phyloP scores from a whole-genome alignment of 1,140 invertebrate species.

The Pseudomyrmex flavicornis region DNA sequence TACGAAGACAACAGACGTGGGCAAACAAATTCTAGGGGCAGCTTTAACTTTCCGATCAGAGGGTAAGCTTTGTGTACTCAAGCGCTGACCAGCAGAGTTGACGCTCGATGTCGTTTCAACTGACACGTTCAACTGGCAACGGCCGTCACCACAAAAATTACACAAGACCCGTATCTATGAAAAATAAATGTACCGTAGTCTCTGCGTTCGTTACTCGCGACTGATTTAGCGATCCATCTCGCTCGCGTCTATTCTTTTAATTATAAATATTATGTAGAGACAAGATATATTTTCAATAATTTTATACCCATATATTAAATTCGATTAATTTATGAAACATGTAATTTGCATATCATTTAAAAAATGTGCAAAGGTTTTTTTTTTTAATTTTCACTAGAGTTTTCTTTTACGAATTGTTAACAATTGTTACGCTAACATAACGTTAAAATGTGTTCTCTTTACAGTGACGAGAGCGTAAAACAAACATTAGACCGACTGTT shows the following conservation, averaged over 20 bases:
- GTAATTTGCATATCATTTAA: too few relatives aligned
- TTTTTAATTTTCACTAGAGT: too few relatives aligned
- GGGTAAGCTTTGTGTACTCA: conserved; percentile 60
- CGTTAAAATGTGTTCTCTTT: not conserved
- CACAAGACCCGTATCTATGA: conserved; percentile 31
- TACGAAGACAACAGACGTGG: not conserved
- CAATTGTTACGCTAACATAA: too few relatives aligned
- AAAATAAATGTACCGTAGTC: not conserved
- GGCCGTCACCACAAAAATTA: conserved; percentile 35
- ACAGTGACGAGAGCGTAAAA: not conserved
- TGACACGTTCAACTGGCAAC: conserved; percentile 42
- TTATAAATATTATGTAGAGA: too few relatives aligned
- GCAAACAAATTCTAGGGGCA: conserved; percentile 4
- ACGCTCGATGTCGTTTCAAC: conserved; percentile 61
- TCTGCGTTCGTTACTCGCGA: too few relatives aligned
- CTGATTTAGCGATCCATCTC: too few relatives aligned
- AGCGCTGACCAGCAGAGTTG: conserved; percentile 52
- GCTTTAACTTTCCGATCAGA: conserved; percentile 43
- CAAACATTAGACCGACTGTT: conserved; percentile 2
- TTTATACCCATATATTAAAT: too few relatives aligned
- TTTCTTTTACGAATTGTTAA: too few relatives aligned
- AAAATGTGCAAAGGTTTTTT: too few relatives aligned
- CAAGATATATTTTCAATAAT: too few relatives aligned
- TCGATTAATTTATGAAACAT: too few relatives aligned
- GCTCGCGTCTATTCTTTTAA: too few relatives aligned